These are phyloP conservation scores for Tragelaphus strepsiceros DNA, from an alignment of 2,113 vertebrate species.

Conservation along the genomic window DNA sequence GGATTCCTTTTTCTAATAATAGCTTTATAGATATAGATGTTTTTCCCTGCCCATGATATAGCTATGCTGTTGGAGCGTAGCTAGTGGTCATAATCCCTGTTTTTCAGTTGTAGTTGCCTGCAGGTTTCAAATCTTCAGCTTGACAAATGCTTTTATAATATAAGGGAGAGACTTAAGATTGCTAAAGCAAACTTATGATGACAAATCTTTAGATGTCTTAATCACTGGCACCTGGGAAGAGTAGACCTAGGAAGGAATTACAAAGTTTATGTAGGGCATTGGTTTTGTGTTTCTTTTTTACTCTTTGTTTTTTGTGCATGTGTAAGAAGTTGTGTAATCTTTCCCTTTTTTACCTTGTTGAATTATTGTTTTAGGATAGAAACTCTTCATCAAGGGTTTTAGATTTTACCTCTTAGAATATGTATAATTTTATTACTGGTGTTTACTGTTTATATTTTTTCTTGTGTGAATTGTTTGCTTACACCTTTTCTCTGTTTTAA, in stretches of 20 bases:
- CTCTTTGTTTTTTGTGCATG: background rate
- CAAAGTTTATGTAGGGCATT: background rate
- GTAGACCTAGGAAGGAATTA: background rate
- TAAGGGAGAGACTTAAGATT: background rate
- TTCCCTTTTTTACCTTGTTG: background rate
- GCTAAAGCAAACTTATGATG: background rate
- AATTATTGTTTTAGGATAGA: background rate
- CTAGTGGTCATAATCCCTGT: background rate
- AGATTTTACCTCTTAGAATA: constrained; percentile 12
- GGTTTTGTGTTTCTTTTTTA: background rate
- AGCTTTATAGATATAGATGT: background rate
- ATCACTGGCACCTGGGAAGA: background rate
- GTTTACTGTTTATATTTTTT: constrained; percentile 2
- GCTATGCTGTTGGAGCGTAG: background rate
- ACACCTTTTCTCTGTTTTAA: background rate
- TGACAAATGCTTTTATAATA: background rate
- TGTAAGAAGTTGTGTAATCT: background rate
- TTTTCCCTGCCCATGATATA: background rate
- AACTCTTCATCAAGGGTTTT: background rate
- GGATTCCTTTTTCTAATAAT: background rate
- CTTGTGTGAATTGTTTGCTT: background rate
- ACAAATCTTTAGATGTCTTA: background rate
- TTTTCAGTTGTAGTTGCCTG: background rate
- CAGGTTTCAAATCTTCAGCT: background rate
- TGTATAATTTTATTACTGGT: background rate